Conservation (phyloP, 2,797 vertebrate species). For the Semaprochilodus insignis region DNA sequence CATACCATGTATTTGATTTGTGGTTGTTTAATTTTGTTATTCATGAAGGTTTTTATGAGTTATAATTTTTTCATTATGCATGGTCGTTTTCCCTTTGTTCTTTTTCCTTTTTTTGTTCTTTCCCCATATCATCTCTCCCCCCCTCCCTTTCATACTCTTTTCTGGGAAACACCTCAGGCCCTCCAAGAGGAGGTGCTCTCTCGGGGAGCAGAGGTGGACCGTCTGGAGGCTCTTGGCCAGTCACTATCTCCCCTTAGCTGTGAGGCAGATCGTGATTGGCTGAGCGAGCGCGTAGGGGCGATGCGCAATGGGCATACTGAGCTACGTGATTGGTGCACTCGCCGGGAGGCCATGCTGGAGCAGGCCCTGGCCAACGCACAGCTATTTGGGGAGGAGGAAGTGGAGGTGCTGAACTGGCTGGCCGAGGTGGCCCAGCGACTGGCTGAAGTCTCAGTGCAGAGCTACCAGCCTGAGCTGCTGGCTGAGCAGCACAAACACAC, state of each 20-base stretch:
- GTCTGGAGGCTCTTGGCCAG: conserved; percentile 85
- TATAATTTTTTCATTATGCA: conserved; percentile 71
- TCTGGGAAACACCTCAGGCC: conserved; percentile 79
- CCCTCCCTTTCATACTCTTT: conserved; percentile 49
- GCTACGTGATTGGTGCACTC: conserved; percentile 82
- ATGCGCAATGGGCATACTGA: conserved; percentile 85
- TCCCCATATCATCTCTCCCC: conserved; percentile 17
- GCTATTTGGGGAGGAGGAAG: conserved; percentile 98
- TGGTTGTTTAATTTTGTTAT: conserved; percentile 31
- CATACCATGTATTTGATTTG: conserved; percentile 31
- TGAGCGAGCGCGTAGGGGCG: conserved; percentile 85
- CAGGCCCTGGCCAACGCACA: conserved; percentile 94
- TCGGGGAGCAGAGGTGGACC: conserved; percentile 80
- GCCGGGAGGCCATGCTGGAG: conserved; percentile 88
- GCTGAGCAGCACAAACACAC: conserved; percentile 89
- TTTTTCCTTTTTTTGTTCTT: conserved; percentile 49
- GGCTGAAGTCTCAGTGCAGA: conserved; percentile 87
- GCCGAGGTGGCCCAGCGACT: conserved; percentile 96
- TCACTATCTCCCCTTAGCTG: conserved; percentile 88
- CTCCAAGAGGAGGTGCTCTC: conserved; percentile 87
- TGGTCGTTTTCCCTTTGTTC: conserved; percentile 70
- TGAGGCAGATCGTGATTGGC: conserved; percentile 80
- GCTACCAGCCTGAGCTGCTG: conserved; percentile 89
- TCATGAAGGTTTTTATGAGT: conserved; percentile 41
- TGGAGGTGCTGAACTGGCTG: conserved; percentile 99